Conservation (phyloP, 2,113 vertebrate genomes). For the Aegypius monachus region DNA sequence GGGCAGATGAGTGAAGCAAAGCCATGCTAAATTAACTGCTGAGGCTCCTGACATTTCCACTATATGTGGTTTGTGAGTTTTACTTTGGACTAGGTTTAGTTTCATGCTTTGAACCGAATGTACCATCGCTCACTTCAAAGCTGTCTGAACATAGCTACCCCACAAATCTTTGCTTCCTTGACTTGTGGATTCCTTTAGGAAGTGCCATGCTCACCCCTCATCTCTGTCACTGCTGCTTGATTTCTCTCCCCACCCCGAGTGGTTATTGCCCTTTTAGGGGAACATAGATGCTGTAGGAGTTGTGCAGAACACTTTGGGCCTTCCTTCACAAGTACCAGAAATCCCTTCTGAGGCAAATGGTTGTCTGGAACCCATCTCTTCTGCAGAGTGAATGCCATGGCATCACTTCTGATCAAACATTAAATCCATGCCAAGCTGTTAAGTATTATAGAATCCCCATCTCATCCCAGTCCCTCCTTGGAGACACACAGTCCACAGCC, state of each 20-base stretch:
- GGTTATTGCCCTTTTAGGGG: neutral
- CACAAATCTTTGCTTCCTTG: neutral
- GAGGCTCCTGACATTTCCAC: neutral
- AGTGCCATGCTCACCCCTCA: neutral
- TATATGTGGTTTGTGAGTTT: neutral
- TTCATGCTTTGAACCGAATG: neutral
- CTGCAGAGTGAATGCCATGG: neutral
- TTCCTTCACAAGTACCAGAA: neutral
- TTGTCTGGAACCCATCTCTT: neutral
- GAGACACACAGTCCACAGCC: neutral
- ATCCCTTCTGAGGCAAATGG: neutral
- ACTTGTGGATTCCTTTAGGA: neutral
- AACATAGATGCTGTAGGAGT: neutral
- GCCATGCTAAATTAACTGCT: neutral
- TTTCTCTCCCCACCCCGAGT: neutral
- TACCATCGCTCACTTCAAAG: neutral
- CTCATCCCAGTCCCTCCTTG: neutral
- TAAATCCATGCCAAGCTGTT: neutral
- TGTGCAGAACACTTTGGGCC: neutral
- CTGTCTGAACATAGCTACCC: neutral
- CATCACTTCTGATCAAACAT: neutral
- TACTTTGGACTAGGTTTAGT: neutral
- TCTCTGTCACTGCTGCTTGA: neutral
- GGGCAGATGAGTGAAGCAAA: neutral
- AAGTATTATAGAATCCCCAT: neutral